These are phyloP conservation scores for Patiria miniata DNA, from an alignment of 35 echinoderm and acorn worm species.

Conservation along the genomic window DNA sequence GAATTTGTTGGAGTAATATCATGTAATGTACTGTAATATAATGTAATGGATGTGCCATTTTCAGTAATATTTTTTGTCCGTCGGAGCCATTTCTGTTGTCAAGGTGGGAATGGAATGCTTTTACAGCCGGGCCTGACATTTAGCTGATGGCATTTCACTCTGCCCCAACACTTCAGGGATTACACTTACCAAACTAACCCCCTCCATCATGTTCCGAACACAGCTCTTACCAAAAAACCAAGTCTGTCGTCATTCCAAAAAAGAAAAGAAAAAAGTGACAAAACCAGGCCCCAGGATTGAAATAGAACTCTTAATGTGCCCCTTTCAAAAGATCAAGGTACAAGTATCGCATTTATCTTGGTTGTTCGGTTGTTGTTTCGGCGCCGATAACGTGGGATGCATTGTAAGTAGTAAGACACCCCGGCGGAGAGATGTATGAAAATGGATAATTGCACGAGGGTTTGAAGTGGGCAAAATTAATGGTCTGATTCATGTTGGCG, in stretches of 20 bases:
- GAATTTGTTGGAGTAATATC: too few relatives aligned
- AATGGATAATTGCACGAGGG: too few relatives aligned
- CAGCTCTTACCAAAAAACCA: background rate
- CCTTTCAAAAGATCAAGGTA: conserved; percentile 7
- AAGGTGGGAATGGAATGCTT: conserved; percentile 13
- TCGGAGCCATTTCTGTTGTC: background rate
- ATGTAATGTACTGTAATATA: too few relatives aligned
- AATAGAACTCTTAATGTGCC: background rate
- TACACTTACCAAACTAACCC: background rate
- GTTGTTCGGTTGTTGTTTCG: background rate
- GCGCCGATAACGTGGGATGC: background rate
- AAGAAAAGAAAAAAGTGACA: background rate
- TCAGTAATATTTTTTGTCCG: too few relatives aligned
- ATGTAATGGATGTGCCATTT: too few relatives aligned
- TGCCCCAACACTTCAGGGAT: background rate
- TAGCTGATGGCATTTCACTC: background rate
- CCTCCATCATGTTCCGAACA: background rate
- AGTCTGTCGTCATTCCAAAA: background rate
- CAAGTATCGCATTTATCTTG: conserved; percentile 5
- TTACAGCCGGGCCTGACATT: background rate
- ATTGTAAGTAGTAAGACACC: too few relatives aligned
- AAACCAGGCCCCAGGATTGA: background rate
- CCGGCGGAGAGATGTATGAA: too few relatives aligned
- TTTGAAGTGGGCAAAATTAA: too few relatives aligned
- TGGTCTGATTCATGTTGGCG: too few relatives aligned